Evolutionary conservation across 2,888 invertebrate genomes (phyloP).

Genomic region (Epirrhoe alternata): DNA sequence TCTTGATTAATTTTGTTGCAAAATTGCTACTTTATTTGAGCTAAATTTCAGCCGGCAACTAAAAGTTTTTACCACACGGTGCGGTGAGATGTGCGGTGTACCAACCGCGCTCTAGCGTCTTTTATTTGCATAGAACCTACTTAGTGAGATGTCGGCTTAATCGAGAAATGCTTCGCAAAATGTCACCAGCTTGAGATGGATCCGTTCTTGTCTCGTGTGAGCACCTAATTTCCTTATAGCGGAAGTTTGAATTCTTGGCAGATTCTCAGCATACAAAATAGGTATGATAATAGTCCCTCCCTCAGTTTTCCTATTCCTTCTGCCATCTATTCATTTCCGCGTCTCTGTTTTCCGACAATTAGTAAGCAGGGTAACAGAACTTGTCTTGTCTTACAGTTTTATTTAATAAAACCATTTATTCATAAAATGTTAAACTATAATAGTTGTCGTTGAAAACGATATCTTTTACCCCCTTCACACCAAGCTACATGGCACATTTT

Average conservation of each 20-base stretch:
- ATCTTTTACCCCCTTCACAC: too few relatives aligned
- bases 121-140: slow-evolving; percentile 25
- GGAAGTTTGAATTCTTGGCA: slow-evolving; percentile 45
- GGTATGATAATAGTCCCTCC: slow-evolving; percentile 23
- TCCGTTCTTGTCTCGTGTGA: slow-evolving; percentile 42
- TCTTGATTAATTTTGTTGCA: not conserved
- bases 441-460: too few relatives aligned
- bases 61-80: not conserved
- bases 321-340: slow-evolving; percentile 25
- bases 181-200: slow-evolving; percentile 36
- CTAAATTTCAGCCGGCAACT: slow-evolving; percentile 4
- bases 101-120: slow-evolving; percentile 7
- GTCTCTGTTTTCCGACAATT: slow-evolving; percentile 3
- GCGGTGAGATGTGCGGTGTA: slow-evolving; percentile 3
- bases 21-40: not conserved
- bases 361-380: slow-evolving; percentile 1
- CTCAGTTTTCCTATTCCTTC: slow-evolving; percentile 24
- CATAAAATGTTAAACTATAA: too few relatives aligned
- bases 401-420: not conserved
- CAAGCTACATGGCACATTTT: too few relatives aligned
- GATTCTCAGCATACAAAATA: slow-evolving; percentile 36
- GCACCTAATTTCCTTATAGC: slow-evolving; percentile 46
- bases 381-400: not conserved
- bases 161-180: slow-evolving; percentile 29
- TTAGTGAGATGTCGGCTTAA: slow-evolving; percentile 13